These are phyloP conservation scores for Aphrocallistes beatrix DNA, from an alignment of 37 sponge, comb jelly and placozoan species.

Conservation along the genomic window DNA sequence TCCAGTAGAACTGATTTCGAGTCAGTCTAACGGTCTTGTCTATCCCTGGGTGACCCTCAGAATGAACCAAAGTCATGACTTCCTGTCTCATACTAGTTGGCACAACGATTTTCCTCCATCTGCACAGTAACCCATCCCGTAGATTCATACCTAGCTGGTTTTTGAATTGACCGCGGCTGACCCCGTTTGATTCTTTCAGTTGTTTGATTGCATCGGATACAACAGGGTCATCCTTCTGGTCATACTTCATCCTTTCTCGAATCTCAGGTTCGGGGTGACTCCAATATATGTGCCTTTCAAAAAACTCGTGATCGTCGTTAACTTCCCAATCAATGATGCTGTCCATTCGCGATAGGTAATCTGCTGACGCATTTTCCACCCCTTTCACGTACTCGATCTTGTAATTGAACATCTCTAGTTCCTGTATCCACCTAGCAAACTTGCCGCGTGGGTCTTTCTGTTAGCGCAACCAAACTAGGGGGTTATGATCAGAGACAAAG, in stretches of 20 bases:
- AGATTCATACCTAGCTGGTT: no score
- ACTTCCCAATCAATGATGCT: background rate
- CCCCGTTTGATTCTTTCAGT: background rate
- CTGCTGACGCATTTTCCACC: background rate
- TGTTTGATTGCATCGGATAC: background rate
- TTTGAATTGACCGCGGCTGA: background rate
- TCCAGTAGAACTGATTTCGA: no score
- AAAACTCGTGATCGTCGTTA: background rate
- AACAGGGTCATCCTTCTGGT: background rate
- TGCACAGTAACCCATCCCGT: no score
- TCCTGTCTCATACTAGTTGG: no score
- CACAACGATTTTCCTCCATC: no score
- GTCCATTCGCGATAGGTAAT: constrained; percentile 4
- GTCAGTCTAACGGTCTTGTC: no score
- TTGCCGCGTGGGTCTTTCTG: background rate
- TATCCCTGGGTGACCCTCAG: no score
- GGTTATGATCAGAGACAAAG: background rate
- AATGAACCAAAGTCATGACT: no score
- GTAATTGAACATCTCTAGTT: background rate
- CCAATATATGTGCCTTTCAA: background rate
- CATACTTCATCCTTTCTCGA: background rate
- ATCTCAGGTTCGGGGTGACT: background rate
- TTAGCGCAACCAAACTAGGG: background rate
- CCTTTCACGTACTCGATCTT: background rate
- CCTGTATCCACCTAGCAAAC: background rate